phyloP scores from a whole-genome alignment of 2,113 vertebrate genomes.

The Apodemus speciosus region DNA sequence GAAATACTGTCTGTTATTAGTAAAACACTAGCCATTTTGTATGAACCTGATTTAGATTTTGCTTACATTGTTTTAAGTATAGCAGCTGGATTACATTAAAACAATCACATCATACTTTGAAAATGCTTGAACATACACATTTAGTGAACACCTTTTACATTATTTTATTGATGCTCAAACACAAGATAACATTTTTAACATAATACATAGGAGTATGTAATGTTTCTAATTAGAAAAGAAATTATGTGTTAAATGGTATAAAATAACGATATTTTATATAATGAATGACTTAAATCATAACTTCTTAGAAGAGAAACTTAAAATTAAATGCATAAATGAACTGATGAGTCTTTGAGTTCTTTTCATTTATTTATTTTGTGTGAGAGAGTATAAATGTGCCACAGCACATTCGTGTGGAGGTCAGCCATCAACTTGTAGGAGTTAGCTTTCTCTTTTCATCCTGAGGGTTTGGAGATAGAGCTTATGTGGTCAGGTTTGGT shows the following conservation, averaged over 20 bases:
- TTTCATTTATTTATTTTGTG: neutral
- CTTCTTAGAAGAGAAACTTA: conserved; percentile 14
- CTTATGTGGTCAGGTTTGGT: no score
- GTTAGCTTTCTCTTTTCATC: neutral
- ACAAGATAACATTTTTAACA: conserved; percentile 10
- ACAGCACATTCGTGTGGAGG: no score
- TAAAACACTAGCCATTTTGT: conserved; percentile 19
- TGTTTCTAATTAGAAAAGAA: conserved; percentile 50
- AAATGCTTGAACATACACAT: conserved; percentile 29
- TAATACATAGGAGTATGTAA: neutral
- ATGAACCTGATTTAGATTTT: conserved; percentile 11
- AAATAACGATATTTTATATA: neutral
- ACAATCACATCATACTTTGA: neutral
- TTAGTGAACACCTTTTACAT: neutral
- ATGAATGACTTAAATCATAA: conserved; percentile 29
- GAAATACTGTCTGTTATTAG: neutral
- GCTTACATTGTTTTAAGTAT: conserved; percentile 14
- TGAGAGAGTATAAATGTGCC: neutral
- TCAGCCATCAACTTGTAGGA: neutral
- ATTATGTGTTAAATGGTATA: conserved; percentile 20
- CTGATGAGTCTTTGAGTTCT: neutral
- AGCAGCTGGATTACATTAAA: neutral
- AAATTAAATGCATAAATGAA: conserved; percentile 42
- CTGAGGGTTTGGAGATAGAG: neutral
- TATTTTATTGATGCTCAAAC: neutral